Evolutionary conservation across 2,888 invertebrate species (phyloP).

Genomic region (Sabellastarte sp.): DNA sequence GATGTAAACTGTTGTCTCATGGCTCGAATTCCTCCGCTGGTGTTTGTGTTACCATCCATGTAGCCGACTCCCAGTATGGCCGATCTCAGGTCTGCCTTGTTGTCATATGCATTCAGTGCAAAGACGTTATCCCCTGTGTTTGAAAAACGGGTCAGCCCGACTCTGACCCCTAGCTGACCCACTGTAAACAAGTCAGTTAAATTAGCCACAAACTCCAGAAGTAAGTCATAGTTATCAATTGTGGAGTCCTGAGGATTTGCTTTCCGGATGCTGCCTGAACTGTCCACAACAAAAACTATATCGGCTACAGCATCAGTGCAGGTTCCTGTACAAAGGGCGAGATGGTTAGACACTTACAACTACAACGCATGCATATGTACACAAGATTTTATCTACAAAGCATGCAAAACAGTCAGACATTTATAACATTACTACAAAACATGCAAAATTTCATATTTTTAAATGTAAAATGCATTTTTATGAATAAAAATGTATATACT

Average conservation of each 20-base stretch:
- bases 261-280: not conserved
- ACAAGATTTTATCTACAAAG: no score
- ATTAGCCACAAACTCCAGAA: not conserved
- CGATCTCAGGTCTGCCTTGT: not conserved
- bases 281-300: not conserved
- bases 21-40: conserved; percentile 9
- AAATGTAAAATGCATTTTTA: no score
- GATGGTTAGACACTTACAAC: no score
- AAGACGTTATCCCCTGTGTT: not conserved
- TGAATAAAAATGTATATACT: no score
- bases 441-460: no score
- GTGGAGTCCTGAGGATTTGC: not conserved
- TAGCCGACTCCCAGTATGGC: conserved; percentile 2
- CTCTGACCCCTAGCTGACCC: not conserved
- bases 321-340: no score
- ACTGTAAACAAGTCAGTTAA: not conserved
- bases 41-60: conserved; percentile 12
- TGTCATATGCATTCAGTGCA: not conserved
- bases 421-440: no score
- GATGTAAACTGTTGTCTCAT: conserved; percentile 9
- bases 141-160: not conserved
- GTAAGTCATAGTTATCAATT: not conserved
- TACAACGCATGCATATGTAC: no score
- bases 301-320: no score
- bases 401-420: no score